phyloP scores from a whole-genome alignment of 1,140 invertebrate genomes.

The Eriocheir sinensis region DNA sequence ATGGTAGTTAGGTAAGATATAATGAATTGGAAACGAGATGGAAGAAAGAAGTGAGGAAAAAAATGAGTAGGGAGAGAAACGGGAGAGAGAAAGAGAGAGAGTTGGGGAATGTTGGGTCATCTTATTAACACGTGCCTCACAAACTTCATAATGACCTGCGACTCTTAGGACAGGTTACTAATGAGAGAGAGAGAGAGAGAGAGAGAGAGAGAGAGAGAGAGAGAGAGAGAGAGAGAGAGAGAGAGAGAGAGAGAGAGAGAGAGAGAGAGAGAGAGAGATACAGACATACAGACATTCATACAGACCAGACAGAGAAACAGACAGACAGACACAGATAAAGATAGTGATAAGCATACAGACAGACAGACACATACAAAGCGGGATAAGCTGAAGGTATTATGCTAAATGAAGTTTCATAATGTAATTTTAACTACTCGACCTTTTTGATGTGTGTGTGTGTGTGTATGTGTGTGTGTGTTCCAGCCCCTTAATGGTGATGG shows the following conservation, averaged over 20 bases:
- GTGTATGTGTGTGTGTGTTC: constrained; percentile 23
- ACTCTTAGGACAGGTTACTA: constrained; percentile 23
- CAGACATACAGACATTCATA: background rate
- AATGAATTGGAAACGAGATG: no score
- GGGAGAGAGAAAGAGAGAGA: background rate
- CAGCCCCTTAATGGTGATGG: background rate
- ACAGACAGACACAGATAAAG: no score
- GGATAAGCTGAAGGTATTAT: background rate
- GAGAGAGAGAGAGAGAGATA: constrained; percentile 13
- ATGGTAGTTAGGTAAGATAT: no score
- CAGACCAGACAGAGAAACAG: no score
- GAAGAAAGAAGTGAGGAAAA: constrained; percentile 9
- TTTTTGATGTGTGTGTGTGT: background rate
- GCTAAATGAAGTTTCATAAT: background rate
- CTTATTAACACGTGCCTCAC: constrained; percentile 8
- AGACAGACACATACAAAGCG: background rate
- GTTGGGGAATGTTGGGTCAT: background rate
- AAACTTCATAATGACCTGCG: background rate
- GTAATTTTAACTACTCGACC: background rate
- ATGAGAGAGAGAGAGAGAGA: constrained; percentile 10
- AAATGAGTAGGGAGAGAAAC: background rate
- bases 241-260: constrained; percentile 22
- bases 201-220: constrained; percentile 14
- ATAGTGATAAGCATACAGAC: no score
- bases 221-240: constrained; percentile 22